A percentile compares a stretch with the other conserved stretches of the same genome.
These are phyloP conservation scores for Strongylocentrotus purpuratus DNA, from an alignment of 35 echinoderm and acorn worm species.

Conservation along the genomic window DNA sequence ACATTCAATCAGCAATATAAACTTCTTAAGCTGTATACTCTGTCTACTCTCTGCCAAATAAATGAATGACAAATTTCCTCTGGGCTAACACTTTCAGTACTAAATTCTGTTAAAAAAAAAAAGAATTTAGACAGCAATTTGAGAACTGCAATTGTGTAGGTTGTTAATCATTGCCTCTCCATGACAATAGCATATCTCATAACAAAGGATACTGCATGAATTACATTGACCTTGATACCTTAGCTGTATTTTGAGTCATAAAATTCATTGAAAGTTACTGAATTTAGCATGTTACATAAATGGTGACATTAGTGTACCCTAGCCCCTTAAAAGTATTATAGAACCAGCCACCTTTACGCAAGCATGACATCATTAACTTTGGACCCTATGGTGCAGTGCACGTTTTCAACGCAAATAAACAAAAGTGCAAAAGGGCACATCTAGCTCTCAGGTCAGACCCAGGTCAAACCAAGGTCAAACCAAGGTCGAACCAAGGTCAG, in stretches of 20 bases:
- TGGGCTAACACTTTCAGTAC: too few relatives aligned
- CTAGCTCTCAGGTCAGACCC: slow-evolving; percentile 4
- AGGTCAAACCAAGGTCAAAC: background rate
- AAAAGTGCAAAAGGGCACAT: background rate
- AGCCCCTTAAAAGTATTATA: background rate
- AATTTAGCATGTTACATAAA: background rate
- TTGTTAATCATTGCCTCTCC: background rate
- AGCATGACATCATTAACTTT: background rate
- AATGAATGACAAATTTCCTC: too few relatives aligned
- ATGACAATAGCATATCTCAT: background rate
- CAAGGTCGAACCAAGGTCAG: background rate
- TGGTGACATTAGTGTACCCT: background rate
- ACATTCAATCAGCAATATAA: background rate
- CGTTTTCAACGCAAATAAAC: background rate
- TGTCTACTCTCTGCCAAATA: too few relatives aligned
- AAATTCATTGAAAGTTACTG: background rate
- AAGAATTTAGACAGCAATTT: too few relatives aligned
- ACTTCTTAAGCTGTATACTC: background rate
- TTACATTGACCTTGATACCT: background rate
- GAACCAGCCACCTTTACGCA: background rate
- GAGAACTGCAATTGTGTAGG: too few relatives aligned
- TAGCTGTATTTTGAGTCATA: too few relatives aligned
- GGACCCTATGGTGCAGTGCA: background rate
- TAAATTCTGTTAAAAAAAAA: too few relatives aligned
- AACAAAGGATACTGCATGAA: background rate